Evolutionary conservation across 2,888 invertebrate species (phyloP), one percentile per base, ranked within the genome.

Genomic region (Noctua comes): DNA sequence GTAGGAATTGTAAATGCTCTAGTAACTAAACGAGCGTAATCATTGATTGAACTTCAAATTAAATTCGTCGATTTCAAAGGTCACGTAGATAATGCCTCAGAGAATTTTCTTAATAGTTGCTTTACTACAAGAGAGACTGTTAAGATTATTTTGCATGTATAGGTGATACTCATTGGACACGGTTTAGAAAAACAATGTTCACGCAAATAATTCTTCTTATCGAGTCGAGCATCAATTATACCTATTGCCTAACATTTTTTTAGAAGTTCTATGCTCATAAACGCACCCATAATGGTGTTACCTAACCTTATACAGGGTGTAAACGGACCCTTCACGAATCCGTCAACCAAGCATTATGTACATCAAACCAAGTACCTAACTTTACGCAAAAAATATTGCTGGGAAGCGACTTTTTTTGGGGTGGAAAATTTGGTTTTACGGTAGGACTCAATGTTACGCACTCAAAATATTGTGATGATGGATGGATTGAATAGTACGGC

Each of bases 31-130:
- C 66, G 46, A 81, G 77, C 82, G 72, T 80, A 59, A 70, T 65
- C 46, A 88, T 84, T 76, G 84, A 80, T 82, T 79, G 80, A 80
- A 80, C 80, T 83, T 66, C 36, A 77, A 87, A 83, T 84, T 73
- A 80, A 71, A n/a, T 80, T 48, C 18, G 64, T 54, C 46, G n/a
- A 69, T 69, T 83, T 54, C 68, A 72, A 85, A 75, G 83, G 78
- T 85, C 79, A 83, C 65, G 36, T 10, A 73, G 71, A 66, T 46
- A 73, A 68, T 40, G 21, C 54, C 48, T 68, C 1, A 24, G 62
- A 21, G n/a, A 43, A 62, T 69, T 46, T 36, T 43, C 27, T 73
- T 36, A 36, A n/a, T 31, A 31, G 13, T 62, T 62, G 6, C 21
- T 36, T 27, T 13, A 40, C 21, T 48, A 8, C 13, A 70, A 57